phyloP scores from a whole-genome alignment of 1,140 invertebrate species.

The Rhopalosiphum maidis region DNA sequence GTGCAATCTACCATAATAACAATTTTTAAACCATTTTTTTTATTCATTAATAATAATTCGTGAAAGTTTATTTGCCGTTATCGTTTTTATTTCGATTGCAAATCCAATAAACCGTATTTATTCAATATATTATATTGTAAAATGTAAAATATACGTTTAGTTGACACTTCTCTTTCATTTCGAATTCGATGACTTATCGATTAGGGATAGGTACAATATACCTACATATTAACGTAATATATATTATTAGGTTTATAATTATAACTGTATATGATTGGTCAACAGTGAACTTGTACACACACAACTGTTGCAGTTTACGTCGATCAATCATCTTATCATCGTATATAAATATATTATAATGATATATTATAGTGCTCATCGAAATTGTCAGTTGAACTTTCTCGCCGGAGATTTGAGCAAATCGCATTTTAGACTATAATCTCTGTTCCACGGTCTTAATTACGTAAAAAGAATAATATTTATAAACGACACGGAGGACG shows the following conservation, averaged over 20 bases:
- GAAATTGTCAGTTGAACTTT: neutral
- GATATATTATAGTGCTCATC: too few species aligned
- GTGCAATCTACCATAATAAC: neutral
- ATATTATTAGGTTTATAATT: neutral
- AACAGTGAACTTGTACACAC: neutral
- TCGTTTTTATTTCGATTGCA: neutral
- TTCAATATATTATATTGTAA: neutral
- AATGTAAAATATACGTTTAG: neutral
- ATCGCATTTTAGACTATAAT: neutral
- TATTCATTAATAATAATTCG: neutral
- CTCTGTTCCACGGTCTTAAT: neutral
- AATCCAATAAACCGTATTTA: neutral
- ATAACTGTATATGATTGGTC: neutral
- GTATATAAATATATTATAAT: too few species aligned
- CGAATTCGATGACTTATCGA: neutral
- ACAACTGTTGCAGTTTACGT: neutral
- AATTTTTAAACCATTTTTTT: neutral
- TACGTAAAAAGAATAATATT: too few species aligned
- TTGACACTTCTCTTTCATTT: neutral
- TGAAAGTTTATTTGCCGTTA: neutral
- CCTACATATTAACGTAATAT: too few species aligned
- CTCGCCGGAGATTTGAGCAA: neutral
- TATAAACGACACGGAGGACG: too few species aligned
- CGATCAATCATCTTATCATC: neutral
- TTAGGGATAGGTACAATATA: neutral